Evolutionary conservation across 2,113 vertebrate genomes (phyloP), one percentile per base, ranked within the genome.

Genomic region (Eurypyga helias): DNA sequence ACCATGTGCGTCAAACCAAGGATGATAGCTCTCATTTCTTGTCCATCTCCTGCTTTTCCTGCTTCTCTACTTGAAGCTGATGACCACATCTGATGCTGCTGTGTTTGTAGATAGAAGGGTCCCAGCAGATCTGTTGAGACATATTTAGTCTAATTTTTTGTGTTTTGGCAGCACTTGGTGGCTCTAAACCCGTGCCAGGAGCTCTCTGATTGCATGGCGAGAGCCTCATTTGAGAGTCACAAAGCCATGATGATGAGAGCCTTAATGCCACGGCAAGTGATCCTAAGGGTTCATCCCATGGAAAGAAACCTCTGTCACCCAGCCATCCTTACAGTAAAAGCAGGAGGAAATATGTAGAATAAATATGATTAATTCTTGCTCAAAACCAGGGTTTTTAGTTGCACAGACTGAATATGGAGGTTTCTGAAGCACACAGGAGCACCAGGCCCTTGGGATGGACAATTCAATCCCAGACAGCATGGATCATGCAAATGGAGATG

Each of bases 151-250:
- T 20, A 54, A 6, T 11, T 71, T 18, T 69, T 73, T 66, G 24
- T 72, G 28, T 91, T 89, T 62, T 61, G 67, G 46, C 61, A 70
- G 64, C 10, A 0, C n/a, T 87, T 15, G 8, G 64, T 48, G 29
- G 48, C n/a, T 87, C 57, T 25, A 17, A 17, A 24, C 4, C 19
- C 5, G 1, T 62, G 54, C 24, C 48, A 46, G 67, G 48, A 49
- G 52, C 38, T 80, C 43, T 62, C 24, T 60, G 49, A 64, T 9
- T 9, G 49, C 28, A 13, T 1, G 2, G 17, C 0, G 0, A 52
- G 58, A 45, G 48, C 52, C 73, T 77, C n/a, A 10, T 46, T 36
- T 51, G 26, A 31, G 71, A 76, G 23, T 33, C 26, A 17, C 7
- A 2, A 83, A 61, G 51, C 57, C 21, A 13, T 0, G 0, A 14